Conservation (phyloP, 1,140 invertebrate species). For the Halyomorpha halys region DNA sequence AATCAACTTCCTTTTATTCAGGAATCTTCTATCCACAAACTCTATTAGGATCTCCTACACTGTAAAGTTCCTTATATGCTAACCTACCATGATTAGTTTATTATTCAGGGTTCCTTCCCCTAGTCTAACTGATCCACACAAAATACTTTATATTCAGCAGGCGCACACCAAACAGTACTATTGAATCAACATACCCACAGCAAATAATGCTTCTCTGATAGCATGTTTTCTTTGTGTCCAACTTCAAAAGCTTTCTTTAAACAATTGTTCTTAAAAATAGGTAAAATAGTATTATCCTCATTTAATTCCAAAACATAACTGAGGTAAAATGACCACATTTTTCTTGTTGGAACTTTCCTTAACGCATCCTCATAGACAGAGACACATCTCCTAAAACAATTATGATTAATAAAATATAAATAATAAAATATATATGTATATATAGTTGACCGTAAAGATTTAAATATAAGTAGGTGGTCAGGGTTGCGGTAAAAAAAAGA, state of each 20-base stretch:
- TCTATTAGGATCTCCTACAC: too few relatives aligned
- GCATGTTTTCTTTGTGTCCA: conserved; percentile 38
- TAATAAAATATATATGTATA: too few relatives aligned
- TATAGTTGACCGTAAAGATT: too few relatives aligned
- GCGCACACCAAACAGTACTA: neutral
- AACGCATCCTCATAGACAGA: conserved; percentile 38
- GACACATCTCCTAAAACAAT: conserved; percentile 20
- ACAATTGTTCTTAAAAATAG: conserved; percentile 41
- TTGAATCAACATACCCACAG: conserved; percentile 35
- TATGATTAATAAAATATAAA: neutral
- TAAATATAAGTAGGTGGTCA: too few relatives aligned
- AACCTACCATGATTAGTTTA: too few relatives aligned
- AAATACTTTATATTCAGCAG: too few relatives aligned
- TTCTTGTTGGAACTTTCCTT: conserved; percentile 35
- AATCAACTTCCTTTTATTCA: too few relatives aligned
- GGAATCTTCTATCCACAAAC: too few relatives aligned
- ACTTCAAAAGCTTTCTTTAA: conserved; percentile 39
- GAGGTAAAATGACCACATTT: conserved; percentile 45
- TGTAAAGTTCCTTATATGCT: too few relatives aligned
- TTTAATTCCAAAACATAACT: conserved; percentile 42
- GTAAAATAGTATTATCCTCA: conserved; percentile 35
- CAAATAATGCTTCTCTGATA: conserved; percentile 43
- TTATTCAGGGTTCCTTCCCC: too few relatives aligned
- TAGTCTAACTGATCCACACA: too few relatives aligned
- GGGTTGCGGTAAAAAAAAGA: too few relatives aligned